These are phyloP conservation scores for Myxocyprinus asiaticus DNA, from an alignment of 2,113 vertebrate genomes.

Conservation along the genomic window DNA sequence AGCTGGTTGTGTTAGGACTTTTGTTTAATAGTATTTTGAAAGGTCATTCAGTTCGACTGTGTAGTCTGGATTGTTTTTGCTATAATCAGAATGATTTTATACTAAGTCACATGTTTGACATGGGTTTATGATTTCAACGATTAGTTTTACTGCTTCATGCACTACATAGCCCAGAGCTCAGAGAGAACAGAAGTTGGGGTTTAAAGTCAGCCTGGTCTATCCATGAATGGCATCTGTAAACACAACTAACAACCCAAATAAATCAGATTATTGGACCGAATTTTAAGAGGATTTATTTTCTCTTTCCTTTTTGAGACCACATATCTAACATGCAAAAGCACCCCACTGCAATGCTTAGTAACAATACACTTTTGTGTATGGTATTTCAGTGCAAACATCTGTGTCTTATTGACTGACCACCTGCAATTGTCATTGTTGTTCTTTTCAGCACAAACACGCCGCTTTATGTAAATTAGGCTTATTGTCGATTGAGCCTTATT, in stretches of 20 bases:
- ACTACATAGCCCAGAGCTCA: constrained; percentile 50
- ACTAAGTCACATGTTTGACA: constrained; percentile 58
- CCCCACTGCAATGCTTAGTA: neutral
- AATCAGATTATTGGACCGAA: constrained; percentile 75
- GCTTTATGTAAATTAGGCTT: no score
- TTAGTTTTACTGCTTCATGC: constrained; percentile 60
- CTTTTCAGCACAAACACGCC: no score
- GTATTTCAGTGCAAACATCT: no score
- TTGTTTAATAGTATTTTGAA: constrained; percentile 73
- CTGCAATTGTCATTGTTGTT: no score
- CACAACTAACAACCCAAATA: constrained; percentile 66
- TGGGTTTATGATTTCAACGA: constrained; percentile 59
- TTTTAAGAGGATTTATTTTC: constrained; percentile 70
- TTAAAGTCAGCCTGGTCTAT: constrained; percentile 45
- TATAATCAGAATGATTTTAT: no score
- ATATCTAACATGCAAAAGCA: constrained; percentile 1
- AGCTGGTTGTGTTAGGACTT: constrained; percentile 56
- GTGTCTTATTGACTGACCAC: no score
- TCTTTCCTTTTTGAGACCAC: constrained; percentile 38
- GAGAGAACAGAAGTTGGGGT: constrained; percentile 39
- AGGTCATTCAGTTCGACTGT: constrained; percentile 8
- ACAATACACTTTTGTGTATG: neutral
- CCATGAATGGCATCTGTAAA: constrained; percentile 64
- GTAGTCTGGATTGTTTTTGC: no score
- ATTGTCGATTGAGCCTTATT: no score